Evolutionary conservation across 2,888 invertebrate species (phyloP), one percentile per base, ranked within the genome.

Genomic region (Eupithecia tripunctaria): DNA sequence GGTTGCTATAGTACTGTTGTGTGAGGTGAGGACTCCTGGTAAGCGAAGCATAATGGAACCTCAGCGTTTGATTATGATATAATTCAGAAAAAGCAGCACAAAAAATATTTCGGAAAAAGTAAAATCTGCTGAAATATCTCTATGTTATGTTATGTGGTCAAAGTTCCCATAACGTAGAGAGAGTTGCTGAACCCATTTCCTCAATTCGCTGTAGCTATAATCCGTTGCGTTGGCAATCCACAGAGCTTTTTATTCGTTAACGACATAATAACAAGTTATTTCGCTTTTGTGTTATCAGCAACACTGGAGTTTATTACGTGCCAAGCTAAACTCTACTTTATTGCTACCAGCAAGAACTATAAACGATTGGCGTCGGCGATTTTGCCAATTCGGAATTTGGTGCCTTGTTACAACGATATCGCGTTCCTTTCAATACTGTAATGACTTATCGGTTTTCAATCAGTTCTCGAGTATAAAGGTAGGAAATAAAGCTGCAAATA

Each of bases 241-340:
- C 80, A 71, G 79, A 79, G 68, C 74, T 79, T 78, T 84, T 86
- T 85, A 85, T 85, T 85, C 83, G 85, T 87, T 88, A 86, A 84
- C 84, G 82, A 83, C 81, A 84, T 85, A 85, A 86, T 88, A 85
- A 85, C 83, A 82, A 83, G 80, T 82, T 82, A 82, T 82, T 86
- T 82, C 81, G 81, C 78, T 83, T 83, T 82, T 80, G 79, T 80
- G 67, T 79, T 77, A 79, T 80, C 80, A 81, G 80, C 80, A 80
- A 76, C 74, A 78, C 79, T 66, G 74, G 70, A 73, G 65, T 73
- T 71, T 56, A 70, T 67, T 47, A 62, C 21, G 65, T 38, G 72
- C 72, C 72, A 76, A 32, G 59, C 74, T 68, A 77, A 74, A 76
- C 74, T 78, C 76, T 60, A 75, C 81, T 71, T 76, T 82, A 83